Base-by-base conservation (phyloP, 2,888 invertebrate genomes). In the Thyatira batis region DNA sequence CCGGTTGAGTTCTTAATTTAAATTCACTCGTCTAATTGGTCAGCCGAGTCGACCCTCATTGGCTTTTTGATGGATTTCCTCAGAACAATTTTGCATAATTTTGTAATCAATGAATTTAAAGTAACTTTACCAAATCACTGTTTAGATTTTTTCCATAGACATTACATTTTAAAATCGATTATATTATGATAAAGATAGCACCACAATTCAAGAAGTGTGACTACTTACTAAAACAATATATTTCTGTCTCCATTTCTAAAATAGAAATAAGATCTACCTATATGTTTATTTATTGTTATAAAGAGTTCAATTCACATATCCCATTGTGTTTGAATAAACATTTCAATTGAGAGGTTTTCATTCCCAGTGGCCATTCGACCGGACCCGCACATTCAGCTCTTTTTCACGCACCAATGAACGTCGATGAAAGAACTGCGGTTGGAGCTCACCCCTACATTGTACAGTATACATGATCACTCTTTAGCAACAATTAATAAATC, bases 261-360 rank as follows among this genome's bases (percentile, higher is more conserved):
- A n/a, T n/a, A n/a, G n/a, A 23, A 23, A 23, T 23, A 23, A 23
- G 23, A 4, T 23, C 23, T n/a, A n/a, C n/a, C n/a, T 44, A 25
- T 54, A 61, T 67, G 58, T 70, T 70, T 71, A 62, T 70, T 70
- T 71, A 62, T 56, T 9, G 17, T 46, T 64, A 68, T 72, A 63
- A 63, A 74, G 69, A 73, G 73, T 76, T 76, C 75, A 80, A 76
- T 76, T 74, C 75, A 76, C 76, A 82, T 77, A 75, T 74, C 71
- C 76, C 74, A 84, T 86, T 85, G 84, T 87, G 82, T 87, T 85
- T 82, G 84, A 78, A 86, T 83, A 86, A 85, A 88, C 84, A 87
- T 87, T 87, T 85, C 85, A 84, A 86, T 87, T 80, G 83, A 76
- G 77, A 80, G 82, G 81, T 80, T 85, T 85, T 78, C 86, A 85